Conservation (phyloP, 2,113 vertebrate species). For the Propithecus coquereli region DNA sequence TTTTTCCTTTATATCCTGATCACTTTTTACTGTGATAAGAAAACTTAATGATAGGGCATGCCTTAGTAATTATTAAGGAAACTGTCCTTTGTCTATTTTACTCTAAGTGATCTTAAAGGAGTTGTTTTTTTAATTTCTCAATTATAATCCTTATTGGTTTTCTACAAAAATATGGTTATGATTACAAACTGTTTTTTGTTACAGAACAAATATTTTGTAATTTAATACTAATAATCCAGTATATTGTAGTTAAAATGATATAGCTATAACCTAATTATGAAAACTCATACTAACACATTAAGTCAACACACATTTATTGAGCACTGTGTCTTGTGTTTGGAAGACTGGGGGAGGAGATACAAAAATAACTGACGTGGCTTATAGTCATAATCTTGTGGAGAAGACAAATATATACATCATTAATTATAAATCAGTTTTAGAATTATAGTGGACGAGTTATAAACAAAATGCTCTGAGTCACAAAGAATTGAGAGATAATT, state of each 20-base stretch:
- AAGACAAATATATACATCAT: not conserved
- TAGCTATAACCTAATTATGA: not conserved
- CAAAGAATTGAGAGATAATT: not conserved
- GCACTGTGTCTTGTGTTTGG: not conserved
- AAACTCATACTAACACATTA: not conserved
- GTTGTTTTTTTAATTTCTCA: not conserved
- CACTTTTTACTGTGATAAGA: constrained; percentile 8
- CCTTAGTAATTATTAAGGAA: not conserved
- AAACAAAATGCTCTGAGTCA: not conserved
- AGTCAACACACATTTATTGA: not conserved
- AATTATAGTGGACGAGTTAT: not conserved
- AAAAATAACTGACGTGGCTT: not conserved
- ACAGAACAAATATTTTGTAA: constrained; percentile 23
- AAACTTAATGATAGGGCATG: not conserved
- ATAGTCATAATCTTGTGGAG: not conserved
- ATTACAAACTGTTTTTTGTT: constrained; percentile 14
- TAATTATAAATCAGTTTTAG: not conserved
- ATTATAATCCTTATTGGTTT: not conserved
- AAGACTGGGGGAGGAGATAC: not conserved
- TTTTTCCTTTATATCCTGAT: constrained; percentile 26
- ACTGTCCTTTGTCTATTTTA: not conserved
- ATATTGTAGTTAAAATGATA: not conserved
- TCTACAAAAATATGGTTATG: not conserved
- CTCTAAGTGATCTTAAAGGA: not conserved
- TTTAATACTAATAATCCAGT: not conserved